A percentile compares a stretch with the other conserved stretches of the same genome.
Evolutionary conservation across 2,113 vertebrate species (phyloP).

Genomic region (Phylloscopus trochilus): DNA sequence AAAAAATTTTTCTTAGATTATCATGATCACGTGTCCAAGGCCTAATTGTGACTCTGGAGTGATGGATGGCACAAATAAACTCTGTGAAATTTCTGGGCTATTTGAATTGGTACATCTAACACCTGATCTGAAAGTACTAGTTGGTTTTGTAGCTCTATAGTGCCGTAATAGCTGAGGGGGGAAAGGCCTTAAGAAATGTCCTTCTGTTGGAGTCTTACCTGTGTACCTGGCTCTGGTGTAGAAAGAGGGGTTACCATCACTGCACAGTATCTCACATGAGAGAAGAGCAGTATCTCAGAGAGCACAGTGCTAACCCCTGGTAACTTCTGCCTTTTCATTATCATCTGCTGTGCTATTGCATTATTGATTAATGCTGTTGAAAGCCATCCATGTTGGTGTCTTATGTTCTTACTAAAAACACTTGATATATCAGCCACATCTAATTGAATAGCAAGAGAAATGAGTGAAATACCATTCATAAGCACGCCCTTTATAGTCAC

Average conservation of each 20-base stretch:
- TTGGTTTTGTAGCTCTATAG: neutral
- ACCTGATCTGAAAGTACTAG: neutral
- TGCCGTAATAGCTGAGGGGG: neutral
- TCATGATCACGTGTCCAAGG: fast-evolving
- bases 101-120: neutral
- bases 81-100: neutral
- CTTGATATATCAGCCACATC: neutral
- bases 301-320: neutral
- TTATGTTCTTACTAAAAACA: neutral
- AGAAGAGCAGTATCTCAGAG: neutral
- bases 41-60: neutral
- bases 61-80: neutral
- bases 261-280: neutral
- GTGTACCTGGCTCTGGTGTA: neutral
- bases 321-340: slow-evolving; percentile 15
- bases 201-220: neutral
- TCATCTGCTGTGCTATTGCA: neutral
- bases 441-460: neutral
- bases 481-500: neutral
- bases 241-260: neutral
- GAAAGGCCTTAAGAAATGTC: neutral
- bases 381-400: neutral
- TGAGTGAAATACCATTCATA: neutral
- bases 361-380: slow-evolving; percentile 34
- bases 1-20: neutral